phyloP scores from a whole-genome alignment of 2,888 invertebrate genomes.

The Caenorhabditis panamensis region DNA sequence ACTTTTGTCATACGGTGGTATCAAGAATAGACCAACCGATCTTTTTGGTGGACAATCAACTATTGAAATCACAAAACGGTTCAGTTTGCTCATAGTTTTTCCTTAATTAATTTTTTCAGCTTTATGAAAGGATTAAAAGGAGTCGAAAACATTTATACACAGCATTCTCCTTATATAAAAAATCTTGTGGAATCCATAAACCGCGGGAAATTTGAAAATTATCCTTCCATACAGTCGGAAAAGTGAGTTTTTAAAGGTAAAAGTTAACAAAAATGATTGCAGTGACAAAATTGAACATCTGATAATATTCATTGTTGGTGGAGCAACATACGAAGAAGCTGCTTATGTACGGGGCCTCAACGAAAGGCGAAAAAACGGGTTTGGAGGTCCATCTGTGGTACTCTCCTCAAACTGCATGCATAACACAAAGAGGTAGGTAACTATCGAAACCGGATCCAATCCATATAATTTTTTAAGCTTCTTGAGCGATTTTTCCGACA shows the following conservation, averaged over 20 bases:
- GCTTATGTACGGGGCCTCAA: constrained; percentile 65
- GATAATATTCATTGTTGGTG: constrained; percentile 96
- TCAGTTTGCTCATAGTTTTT: constrained; percentile 78
- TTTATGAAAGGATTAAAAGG: constrained; percentile 86
- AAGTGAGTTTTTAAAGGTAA: constrained; percentile 8
- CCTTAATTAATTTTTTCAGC: too few species aligned
- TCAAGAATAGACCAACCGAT: constrained; percentile 88
- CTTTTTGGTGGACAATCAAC: constrained; percentile 89
- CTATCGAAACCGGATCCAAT: background rate
- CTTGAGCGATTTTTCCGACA: constrained; percentile 20
- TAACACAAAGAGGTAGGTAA: constrained; percentile 67
- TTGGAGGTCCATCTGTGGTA: constrained; percentile 69
- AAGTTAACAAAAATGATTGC: constrained; percentile 19
- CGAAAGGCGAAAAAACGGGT: constrained; percentile 49
- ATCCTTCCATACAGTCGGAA: constrained; percentile 70
- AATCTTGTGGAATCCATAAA: constrained; percentile 90
- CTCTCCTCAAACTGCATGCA: constrained; percentile 74
- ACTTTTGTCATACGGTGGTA: constrained; percentile 85
- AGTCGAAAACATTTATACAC: constrained; percentile 99
- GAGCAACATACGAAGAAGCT: constrained; percentile 86
- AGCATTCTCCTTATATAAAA: constrained; percentile 92
- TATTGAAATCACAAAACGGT: constrained; percentile 93
- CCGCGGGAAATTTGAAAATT: constrained; percentile 85
- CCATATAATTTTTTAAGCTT: constrained; percentile 22
- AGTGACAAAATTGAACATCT: constrained; percentile 89